phyloP scores from a whole-genome alignment of 2,888 invertebrate genomes.

The Dryadula phaetusa region DNA sequence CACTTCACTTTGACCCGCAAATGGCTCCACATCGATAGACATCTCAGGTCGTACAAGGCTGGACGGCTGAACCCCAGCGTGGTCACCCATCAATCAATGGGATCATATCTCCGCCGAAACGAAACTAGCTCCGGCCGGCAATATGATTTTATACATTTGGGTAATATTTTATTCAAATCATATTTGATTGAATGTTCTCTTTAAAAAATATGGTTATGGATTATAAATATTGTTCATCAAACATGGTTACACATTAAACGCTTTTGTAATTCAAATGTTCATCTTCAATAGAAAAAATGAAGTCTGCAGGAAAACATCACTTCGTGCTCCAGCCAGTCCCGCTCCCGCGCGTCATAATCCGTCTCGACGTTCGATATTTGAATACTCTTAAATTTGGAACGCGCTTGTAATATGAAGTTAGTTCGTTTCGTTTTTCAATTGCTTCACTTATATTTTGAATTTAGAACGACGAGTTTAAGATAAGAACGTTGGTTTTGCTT shows the following conservation, averaged over 20 bases:
- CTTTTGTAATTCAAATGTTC: constrained; percentile 66
- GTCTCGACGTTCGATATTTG: constrained; percentile 80
- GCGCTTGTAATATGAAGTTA: constrained; percentile 78
- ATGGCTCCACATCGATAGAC: constrained; percentile 31
- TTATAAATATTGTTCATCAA: constrained; percentile 50
- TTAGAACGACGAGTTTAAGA: constrained; percentile 74
- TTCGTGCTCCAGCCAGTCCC: constrained; percentile 63
- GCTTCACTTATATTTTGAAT: constrained; percentile 82
- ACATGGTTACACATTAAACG: constrained; percentile 43
- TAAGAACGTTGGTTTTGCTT: constrained; percentile 60
- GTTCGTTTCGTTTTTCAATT: constrained; percentile 82
- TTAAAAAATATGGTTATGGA: constrained; percentile 55
- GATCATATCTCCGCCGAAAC: constrained; percentile 79
- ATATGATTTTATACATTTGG: constrained; percentile 80
- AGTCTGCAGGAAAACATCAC: constrained; percentile 42
- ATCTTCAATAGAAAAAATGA: constrained; percentile 47
- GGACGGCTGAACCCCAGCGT: constrained; percentile 64
- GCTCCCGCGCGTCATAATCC: constrained; percentile 70
- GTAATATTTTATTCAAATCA: constrained; percentile 83
- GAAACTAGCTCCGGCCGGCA: constrained; percentile 69
- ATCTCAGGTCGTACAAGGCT: constrained; percentile 38
- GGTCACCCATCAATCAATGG: constrained; percentile 84
- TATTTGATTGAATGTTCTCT: constrained; percentile 78
- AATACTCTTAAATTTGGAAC: constrained; percentile 82
- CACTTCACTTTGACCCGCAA: constrained; percentile 58